A percentile compares a stretch with the other conserved stretches of the same genome.
These are phyloP conservation scores for rabbit (Oryctolagus cuniculus) DNA, from an alignment of 2,113 vertebrate genomes.

Conservation along the genomic window DNA sequence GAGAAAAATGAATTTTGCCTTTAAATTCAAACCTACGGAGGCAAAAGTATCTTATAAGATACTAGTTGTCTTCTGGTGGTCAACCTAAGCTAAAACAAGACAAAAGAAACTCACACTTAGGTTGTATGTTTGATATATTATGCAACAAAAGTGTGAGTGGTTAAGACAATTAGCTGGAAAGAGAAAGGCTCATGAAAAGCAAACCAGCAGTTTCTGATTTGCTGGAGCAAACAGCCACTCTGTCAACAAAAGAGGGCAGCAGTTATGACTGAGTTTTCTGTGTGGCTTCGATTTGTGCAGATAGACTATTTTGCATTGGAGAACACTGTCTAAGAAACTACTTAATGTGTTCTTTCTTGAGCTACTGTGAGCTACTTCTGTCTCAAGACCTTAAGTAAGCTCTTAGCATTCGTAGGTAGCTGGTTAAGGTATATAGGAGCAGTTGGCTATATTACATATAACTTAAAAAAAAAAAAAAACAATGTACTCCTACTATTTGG, in stretches of 20 bases:
- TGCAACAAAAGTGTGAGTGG: conserved; percentile 54
- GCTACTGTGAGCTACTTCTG: neutral
- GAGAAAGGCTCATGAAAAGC: conserved; percentile 55
- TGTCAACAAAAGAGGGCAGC: conserved; percentile 70
- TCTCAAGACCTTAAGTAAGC: neutral
- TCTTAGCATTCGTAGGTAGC: conserved; percentile 4
- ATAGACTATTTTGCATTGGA: neutral
- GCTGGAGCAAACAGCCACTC: conserved; percentile 56
- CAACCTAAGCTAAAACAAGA: conserved; percentile 48
- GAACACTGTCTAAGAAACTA: conserved; percentile 28
- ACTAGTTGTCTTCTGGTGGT: conserved; percentile 49
- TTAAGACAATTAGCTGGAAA: conserved; percentile 54
- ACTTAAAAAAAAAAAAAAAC: neutral
- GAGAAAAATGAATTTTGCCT: conserved; percentile 82
- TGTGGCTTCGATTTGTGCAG: conserved; percentile 44
- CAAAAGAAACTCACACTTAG: conserved; percentile 49
- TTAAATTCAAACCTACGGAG: conserved; percentile 55
- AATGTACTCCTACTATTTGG: neutral
- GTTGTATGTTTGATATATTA: conserved; percentile 57
- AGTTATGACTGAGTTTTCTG: conserved; percentile 72
- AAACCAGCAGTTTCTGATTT: conserved; percentile 66
- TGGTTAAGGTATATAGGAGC: neutral
- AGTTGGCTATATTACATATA: neutral
- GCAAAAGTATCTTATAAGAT: conserved; percentile 50
- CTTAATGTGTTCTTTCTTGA: conserved; percentile 34